Evolutionary conservation across 2,888 invertebrate species (phyloP).

Genomic region (Synergus gifuensis): DNA sequence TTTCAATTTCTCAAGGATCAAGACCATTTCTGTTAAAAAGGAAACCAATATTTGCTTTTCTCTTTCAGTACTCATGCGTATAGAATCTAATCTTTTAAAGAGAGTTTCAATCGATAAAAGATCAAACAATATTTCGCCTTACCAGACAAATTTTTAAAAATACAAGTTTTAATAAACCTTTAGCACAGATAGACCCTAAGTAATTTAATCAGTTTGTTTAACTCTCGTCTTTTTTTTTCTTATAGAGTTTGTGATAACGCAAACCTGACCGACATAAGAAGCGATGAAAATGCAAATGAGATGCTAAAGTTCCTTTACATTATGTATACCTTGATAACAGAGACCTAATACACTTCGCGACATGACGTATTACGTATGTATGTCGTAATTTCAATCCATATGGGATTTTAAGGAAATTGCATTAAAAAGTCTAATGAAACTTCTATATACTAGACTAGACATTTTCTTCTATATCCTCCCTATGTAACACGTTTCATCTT

Average conservation of each 20-base stretch:
- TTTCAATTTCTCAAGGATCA: constrained; percentile 20
- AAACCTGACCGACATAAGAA: neutral
- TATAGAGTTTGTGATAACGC: neutral
- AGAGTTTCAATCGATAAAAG: neutral
- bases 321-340: neutral
- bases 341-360: neutral
- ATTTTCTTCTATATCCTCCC: neutral
- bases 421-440: constrained; percentile 60
- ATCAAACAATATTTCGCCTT: neutral
- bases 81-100: neutral
- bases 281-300: constrained; percentile 7
- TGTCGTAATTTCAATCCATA: constrained; percentile 41
- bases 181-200: no score
- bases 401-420: constrained; percentile 59
- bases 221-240: neutral
- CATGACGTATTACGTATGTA: constrained; percentile 9
- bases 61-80: neutral
- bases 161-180: no score
- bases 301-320: constrained; percentile 3
- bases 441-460: constrained; percentile 43
- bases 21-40: constrained; percentile 8
- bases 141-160: no score
- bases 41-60: neutral
- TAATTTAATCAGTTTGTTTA: neutral
- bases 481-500: neutral